Evolutionary conservation across 2,113 vertebrate genomes (phyloP), one percentile per base, ranked within the genome.

Genomic region (Trachemys scripta): DNA sequence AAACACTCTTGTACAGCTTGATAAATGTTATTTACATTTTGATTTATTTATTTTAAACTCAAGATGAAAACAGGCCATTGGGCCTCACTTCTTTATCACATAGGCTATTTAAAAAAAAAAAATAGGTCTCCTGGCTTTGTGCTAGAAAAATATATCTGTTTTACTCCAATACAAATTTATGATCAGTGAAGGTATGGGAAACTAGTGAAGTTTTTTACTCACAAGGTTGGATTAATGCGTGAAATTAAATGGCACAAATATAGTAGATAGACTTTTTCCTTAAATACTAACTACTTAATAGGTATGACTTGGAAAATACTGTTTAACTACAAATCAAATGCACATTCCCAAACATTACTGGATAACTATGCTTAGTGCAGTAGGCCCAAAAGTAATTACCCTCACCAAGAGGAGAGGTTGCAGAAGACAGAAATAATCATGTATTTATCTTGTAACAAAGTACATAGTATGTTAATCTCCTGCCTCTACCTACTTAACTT

Each of bases 341-440:
- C 49, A 5, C 81, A 59, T 47, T 94, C 56, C 47, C 53, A 86
- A 50, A 81, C 8, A 17, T 96, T 91, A 78, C 22, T 59, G 91
- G 29, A 57, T 95, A 95, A 91, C 96, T 92, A 78, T n/a, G 3
- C 45, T 87, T 95, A 75, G 90, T 89, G 84, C 3, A 84, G 31
- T 79, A 92, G 57, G 90, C 87, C n/a, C 31, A 65, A 91, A 95
- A 95, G 47, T 92, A 94, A 97, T 96, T 96, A 87, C 65, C 27
- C 94, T 94, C 56, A 91, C 80, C 79, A 95, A 87, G 80, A 92
- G 62, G 3, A 79, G n/a, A 84, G 29, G n/a, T 83, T 94, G 85
- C 89, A 91, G n/a, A 90, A 95, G 81, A 80, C 87, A 89, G 80
- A 94, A 96, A 90, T 85, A 94, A 88, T 91, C 9, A 51, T 62